Evolutionary conservation across 2,888 invertebrate genomes (phyloP).

Genomic region (Steinernema hermaphroditum): DNA sequence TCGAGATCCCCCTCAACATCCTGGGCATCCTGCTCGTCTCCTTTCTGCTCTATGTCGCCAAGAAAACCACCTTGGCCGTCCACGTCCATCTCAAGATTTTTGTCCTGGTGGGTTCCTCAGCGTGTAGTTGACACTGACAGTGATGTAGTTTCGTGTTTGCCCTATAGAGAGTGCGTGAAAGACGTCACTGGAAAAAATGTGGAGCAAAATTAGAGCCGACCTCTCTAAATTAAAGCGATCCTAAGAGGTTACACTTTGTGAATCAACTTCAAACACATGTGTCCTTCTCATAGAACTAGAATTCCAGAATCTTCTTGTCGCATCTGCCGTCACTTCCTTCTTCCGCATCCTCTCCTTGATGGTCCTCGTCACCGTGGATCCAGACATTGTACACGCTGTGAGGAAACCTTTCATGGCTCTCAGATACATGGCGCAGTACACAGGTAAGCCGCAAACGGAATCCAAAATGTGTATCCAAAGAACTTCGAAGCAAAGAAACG

Average conservation of each 20-base stretch:
- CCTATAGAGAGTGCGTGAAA: too few relatives aligned
- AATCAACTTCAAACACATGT: too few relatives aligned
- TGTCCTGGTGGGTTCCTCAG: background rate
- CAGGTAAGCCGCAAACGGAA: conserved; percentile 5
- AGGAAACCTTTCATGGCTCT: background rate
- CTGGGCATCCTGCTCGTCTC: background rate
- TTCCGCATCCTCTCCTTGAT: conserved; percentile 1
- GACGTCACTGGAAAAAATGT: too few relatives aligned
- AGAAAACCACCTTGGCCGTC: background rate
- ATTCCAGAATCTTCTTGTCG: conserved; percentile 8
- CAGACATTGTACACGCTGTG: background rate
- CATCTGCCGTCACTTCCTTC: conserved; percentile 3
- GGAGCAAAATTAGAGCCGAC: too few relatives aligned
- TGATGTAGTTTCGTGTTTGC: too few relatives aligned
- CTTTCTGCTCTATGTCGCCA: background rate
- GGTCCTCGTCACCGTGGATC: background rate
- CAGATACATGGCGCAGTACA: conserved; percentile 17
- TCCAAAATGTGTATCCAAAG: too few relatives aligned
- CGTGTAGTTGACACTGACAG: too few relatives aligned
- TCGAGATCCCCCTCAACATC: conserved; percentile 1
- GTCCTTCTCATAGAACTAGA: background rate
- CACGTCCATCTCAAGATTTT: conserved; percentile 13
- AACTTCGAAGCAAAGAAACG: too few relatives aligned
- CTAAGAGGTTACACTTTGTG: too few relatives aligned
- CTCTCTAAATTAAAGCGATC: too few relatives aligned